Base-by-base conservation (phyloP, 2,888 invertebrate species). In the Drosophila anomelani region DNA sequence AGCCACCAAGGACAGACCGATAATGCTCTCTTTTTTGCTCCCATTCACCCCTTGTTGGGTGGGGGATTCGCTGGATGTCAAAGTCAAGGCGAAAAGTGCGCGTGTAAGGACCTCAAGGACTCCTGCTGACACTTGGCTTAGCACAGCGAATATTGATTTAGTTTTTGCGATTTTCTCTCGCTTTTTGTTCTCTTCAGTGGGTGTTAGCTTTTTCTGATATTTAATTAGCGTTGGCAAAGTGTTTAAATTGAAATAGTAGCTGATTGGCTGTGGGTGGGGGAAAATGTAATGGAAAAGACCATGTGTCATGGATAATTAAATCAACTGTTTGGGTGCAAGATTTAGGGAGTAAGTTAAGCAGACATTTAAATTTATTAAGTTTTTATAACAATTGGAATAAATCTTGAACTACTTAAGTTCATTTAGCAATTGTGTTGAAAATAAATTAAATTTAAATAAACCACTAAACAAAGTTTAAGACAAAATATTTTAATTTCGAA, bases 61-160 rank as follows among this genome's bases (percentile, higher is more conserved):
- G 78, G 71, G 75, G 74, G 74, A 56, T 59, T 41, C 23, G 60
- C 60, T 74, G 71, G 75, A 59, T 75, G 75, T 76, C 84, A 84
- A 84, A 84, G 89, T 84, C 89, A 84, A 88, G 89, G 89, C 89
- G 56, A 88, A 76, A 61, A 66, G 56, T 17, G 46, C 76, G 71
- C 61, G 56, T 79, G 83, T 54, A 75, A 58, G 71, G 54, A 75
- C 67, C 75, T 77, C 84, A 88, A 84, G 84, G 84, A 87, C 84
- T 70, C 26, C 49, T 47, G 46, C 62, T 72, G 73, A 58, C 68
- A 69, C 68, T 71, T 58, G n/a, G 71, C 64, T 74, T 36, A 64
- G 71, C 32, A 54, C 58, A 55, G 54, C 53, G 76, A 76, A 71
- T 84, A 84, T 84, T 88, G 89, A 84, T 84, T 84, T 88, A 87